Percentiles rank a stretch among this genome's conserved stretches.
Conservation (phyloP, 1,140 invertebrate species). For the Andrena cerasifolii region DNA sequence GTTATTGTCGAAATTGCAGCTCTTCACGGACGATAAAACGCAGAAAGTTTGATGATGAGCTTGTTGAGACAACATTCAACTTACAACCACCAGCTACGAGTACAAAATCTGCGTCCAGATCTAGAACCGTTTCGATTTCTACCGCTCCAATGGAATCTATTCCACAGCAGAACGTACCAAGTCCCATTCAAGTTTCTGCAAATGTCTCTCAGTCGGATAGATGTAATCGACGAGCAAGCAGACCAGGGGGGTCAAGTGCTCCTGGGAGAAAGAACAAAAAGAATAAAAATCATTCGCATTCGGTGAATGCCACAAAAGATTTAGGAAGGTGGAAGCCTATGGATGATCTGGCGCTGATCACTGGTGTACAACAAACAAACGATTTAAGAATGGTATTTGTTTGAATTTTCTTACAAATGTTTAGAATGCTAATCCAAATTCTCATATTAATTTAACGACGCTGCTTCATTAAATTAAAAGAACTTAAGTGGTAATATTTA, state of each 20-base stretch:
- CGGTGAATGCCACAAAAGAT: slow-evolving; percentile 87
- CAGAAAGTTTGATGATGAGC: slow-evolving; percentile 97
- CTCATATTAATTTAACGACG: not conserved
- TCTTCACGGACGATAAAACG: slow-evolving; percentile 97
- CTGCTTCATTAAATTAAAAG: no score
- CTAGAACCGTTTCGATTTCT: slow-evolving; percentile 81
- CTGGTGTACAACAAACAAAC: slow-evolving; percentile 94
- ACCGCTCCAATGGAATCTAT: slow-evolving; percentile 78
- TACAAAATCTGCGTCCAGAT: slow-evolving; percentile 83
- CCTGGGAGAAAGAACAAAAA: slow-evolving; percentile 80
- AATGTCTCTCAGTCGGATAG: slow-evolving; percentile 75
- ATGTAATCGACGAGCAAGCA: slow-evolving; percentile 71
- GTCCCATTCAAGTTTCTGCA: slow-evolving; percentile 75
- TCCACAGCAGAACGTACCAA: slow-evolving; percentile 77
- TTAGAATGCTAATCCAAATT: not conserved
- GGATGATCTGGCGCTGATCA: slow-evolving; percentile 96
- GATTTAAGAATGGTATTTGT: slow-evolving; percentile 78
- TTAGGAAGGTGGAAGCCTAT: slow-evolving; percentile 98
- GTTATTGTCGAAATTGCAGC: slow-evolving; percentile 79
- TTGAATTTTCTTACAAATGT: not conserved
- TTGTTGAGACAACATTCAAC: slow-evolving; percentile 92
- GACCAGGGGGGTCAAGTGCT: slow-evolving; percentile 75
- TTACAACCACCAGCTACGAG: slow-evolving; percentile 86
- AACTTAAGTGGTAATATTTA: no score
- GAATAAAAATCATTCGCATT: slow-evolving; percentile 80